Conservation (phyloP, 2,113 vertebrate genomes). For the Furnarius figulus region DNA sequence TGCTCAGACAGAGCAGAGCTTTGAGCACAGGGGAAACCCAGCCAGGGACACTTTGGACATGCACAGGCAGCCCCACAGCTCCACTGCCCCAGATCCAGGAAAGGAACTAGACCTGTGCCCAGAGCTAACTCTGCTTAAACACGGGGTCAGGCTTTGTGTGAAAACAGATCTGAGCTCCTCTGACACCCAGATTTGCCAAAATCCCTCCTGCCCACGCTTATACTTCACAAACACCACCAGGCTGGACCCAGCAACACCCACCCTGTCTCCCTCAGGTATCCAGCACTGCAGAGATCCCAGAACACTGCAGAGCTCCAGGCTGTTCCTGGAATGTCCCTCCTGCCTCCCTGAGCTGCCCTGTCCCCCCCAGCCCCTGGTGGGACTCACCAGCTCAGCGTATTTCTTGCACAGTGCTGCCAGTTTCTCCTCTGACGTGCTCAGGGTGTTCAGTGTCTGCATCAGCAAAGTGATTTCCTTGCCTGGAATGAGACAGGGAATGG, state of each 20-base stretch:
- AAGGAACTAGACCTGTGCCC: neutral
- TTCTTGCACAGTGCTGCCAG: conserved; percentile 94
- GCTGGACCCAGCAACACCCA: neutral
- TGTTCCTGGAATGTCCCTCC: neutral
- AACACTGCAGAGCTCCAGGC: neutral
- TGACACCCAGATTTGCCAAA: neutral
- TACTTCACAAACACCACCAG: neutral
- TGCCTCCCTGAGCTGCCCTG: neutral
- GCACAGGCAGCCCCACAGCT: neutral
- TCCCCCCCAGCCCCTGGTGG: neutral
- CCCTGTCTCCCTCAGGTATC: rapidly evolving
- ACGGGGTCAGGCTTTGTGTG: neutral
- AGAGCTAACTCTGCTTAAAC: neutral
- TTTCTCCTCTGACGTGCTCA: conserved; percentile 97
- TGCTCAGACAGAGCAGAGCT: neutral
- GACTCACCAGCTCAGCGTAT: conserved; percentile 97
- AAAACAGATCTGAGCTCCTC: neutral
- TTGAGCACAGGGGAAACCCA: neutral
- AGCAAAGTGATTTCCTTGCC: conserved; percentile 97
- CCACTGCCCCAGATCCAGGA: rapidly evolving
- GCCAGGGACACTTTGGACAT: rapidly evolving
- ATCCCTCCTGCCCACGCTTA: neutral
- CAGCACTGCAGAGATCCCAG: neutral
- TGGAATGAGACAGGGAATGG: conserved; percentile 36
- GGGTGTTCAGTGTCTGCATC: conserved; percentile 97